These are phyloP conservation scores for Margaritifera margaritifera DNA, from an alignment of 2,888 invertebrate genomes.

Conservation along the genomic window DNA sequence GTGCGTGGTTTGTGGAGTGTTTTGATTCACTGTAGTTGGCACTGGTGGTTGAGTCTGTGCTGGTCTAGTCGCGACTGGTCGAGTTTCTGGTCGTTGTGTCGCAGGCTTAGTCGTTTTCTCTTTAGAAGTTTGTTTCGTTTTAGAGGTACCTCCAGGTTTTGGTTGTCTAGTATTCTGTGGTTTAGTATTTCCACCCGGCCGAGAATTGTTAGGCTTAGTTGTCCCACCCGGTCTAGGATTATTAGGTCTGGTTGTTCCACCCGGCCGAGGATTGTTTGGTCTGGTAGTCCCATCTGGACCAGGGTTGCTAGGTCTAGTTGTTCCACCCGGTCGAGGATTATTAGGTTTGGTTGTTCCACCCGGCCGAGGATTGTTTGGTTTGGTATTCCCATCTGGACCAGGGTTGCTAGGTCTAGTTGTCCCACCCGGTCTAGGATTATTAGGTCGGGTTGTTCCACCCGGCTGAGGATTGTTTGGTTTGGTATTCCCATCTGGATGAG, in stretches of 20 bases:
- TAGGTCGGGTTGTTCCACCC: no score
- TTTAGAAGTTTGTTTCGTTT: slow-evolving; percentile 2
- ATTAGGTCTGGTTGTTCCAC: slow-evolving; percentile 16
- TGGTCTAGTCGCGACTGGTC: slow-evolving; percentile 6
- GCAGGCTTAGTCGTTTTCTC: slow-evolving; percentile 4
- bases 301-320: no score
- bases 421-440: no score
- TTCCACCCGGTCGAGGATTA: no score
- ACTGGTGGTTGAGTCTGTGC: slow-evolving; percentile 15
- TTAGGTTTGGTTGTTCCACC: no score
- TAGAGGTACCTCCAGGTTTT: slow-evolving; percentile 7
- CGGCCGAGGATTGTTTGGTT: no score
- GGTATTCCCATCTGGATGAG: no score
- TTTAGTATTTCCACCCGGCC: slow-evolving; percentile 22
- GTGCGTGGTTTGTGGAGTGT: slow-evolving; percentile 15
- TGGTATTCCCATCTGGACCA: no score
- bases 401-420: no score
- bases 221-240: slow-evolving; percentile 12
- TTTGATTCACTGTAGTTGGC: slow-evolving; percentile 6
- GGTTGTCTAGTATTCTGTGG: slow-evolving; percentile 11
- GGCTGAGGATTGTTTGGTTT: no score
- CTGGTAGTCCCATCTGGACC: neutral
- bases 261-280: slow-evolving; percentile 9
- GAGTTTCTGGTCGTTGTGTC: slow-evolving; percentile 4
- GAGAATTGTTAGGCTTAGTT: slow-evolving; percentile 14